phyloP scores from a whole-genome alignment of 2,113 vertebrate genomes.

The Thalassarche chlororhynchos region DNA sequence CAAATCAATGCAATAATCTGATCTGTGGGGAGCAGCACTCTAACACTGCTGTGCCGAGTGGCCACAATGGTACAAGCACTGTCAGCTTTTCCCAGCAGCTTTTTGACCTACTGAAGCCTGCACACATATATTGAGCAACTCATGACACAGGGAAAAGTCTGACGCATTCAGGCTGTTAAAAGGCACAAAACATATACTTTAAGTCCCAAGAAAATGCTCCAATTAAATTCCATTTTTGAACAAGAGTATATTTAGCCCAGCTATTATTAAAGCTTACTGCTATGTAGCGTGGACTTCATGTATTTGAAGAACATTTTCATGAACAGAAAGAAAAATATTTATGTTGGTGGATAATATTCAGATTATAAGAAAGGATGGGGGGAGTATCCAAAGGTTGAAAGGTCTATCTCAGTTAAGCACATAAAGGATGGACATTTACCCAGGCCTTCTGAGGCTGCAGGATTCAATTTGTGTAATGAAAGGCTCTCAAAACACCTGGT shows the following conservation, averaged over 20 bases:
- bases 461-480: background rate
- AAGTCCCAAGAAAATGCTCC: background rate
- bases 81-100: conserved; percentile 4
- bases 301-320: background rate
- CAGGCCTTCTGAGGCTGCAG: background rate
- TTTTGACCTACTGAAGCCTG: background rate
- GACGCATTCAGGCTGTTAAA: background rate
- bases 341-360: background rate
- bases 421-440: background rate
- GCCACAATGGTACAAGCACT: background rate
- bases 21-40: background rate
- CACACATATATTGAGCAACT: background rate
- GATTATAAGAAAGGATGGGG: background rate
- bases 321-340: conserved; percentile 16
- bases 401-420: background rate
- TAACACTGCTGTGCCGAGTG: background rate
- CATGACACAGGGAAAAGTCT: background rate
- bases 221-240: background rate
- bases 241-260: background rate
- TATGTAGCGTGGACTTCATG: background rate
- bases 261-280: background rate
- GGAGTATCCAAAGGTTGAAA: background rate
- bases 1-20: background rate
- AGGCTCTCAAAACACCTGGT: background rate
- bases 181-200: background rate